phyloP scores from a whole-genome alignment of 30 jellyfish, hydroid and myxozoan species.

The Chrysaora quinquecirrha region DNA sequence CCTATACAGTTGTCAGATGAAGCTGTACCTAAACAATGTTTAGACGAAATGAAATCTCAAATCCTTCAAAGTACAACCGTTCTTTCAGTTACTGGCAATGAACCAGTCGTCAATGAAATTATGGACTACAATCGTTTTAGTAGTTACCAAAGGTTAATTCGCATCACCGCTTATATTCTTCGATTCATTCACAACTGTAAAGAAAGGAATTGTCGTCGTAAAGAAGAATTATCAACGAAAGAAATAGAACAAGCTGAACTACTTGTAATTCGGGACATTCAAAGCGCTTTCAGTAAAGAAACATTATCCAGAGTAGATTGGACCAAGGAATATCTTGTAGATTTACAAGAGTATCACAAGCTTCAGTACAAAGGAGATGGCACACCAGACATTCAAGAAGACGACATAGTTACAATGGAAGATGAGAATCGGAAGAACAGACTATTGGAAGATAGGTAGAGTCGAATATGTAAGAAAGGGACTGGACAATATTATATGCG shows the following conservation, averaged over 20 bases:
- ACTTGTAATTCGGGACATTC: not conserved
- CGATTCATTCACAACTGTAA: slow-evolving; percentile 29
- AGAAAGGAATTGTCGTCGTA: not conserved
- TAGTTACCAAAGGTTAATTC: slow-evolving; percentile 1
- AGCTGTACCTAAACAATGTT: too few species aligned
- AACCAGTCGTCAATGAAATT: not conserved
- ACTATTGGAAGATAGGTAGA: not conserved
- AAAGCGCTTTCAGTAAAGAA: not conserved
- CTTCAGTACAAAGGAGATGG: too few species aligned
- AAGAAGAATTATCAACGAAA: not conserved
- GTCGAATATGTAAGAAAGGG: not conserved
- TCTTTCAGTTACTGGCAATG: too few species aligned
- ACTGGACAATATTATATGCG: not conserved
- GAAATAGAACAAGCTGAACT: slow-evolving; percentile 9
- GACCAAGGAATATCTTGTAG: not conserved
- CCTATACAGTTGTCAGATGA: too few species aligned
- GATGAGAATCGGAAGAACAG: not conserved
- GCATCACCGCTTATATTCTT: slow-evolving; percentile 6
- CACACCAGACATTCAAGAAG: not conserved
- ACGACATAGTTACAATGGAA: not conserved
- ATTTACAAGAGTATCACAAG: not conserved
- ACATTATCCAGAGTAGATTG: not conserved
- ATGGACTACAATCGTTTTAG: slow-evolving; percentile 1
- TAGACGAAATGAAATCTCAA: too few species aligned
- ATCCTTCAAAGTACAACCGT: too few species aligned